Percentiles rank a stretch among this genome's conserved stretches.
Conservation (phyloP, 2,113 vertebrate genomes). For the Erpornis zantholeuca region DNA sequence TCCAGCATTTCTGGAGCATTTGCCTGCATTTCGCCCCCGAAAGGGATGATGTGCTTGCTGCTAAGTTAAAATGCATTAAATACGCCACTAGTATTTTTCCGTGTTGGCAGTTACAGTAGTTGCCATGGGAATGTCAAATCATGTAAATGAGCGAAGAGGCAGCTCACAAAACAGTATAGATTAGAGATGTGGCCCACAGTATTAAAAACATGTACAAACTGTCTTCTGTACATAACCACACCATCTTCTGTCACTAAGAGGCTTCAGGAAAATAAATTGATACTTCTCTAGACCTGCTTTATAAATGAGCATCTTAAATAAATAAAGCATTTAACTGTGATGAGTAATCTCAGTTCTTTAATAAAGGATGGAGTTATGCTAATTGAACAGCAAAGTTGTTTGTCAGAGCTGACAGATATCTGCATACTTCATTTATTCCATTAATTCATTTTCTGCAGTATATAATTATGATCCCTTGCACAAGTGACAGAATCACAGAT, state of each 20-base stretch:
- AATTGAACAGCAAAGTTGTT: slow-evolving; percentile 69
- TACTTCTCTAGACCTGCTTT: slow-evolving; percentile 24
- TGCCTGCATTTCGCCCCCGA: not conserved
- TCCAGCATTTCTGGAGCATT: no score
- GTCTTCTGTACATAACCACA: not conserved
- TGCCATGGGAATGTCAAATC: slow-evolving; percentile 56
- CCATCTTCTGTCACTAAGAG: not conserved
- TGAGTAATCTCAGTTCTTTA: slow-evolving; percentile 58
- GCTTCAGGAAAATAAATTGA: slow-evolving; percentile 34
- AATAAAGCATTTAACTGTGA: slow-evolving; percentile 61
- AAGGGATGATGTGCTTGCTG: not conserved
- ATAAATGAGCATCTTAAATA: slow-evolving; percentile 62
- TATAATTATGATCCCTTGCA: slow-evolving; percentile 44
- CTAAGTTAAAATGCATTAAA: slow-evolving; percentile 15
- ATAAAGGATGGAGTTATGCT: slow-evolving; percentile 64
- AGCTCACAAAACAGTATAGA: not conserved
- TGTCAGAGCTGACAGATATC: slow-evolving; percentile 58
- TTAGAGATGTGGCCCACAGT: not conserved
- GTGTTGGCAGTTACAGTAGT: slow-evolving; percentile 43
- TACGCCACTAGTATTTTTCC: slow-evolving; percentile 49
- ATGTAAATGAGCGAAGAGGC: slow-evolving; percentile 17
- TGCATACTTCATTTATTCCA: slow-evolving; percentile 58
- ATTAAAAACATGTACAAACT: not conserved
- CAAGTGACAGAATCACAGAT: slow-evolving; percentile 47
- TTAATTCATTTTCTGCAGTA: slow-evolving; percentile 61